Evolutionary conservation across 2,113 vertebrate species (phyloP), one percentile per base, ranked within the genome.

Genomic region (Ciconia boyciana): DNA sequence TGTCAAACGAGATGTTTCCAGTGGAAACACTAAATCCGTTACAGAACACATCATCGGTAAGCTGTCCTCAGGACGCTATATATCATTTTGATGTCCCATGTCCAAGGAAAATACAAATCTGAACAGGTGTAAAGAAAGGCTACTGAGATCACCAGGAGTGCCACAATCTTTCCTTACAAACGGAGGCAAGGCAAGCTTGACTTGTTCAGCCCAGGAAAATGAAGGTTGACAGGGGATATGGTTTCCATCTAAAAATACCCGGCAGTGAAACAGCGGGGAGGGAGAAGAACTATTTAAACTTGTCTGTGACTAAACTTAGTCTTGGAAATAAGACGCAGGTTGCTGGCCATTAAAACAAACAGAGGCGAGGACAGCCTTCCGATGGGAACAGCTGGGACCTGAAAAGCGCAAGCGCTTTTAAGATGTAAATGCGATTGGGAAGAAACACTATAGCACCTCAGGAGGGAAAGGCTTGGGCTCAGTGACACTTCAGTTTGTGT

Each of bases 201-300:
- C 54, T 92, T 41, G 22, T 65, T 78, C 61, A 68, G 77, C 18
- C 65, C 84, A 93, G 81, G 81, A 88, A 94, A 91, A 83, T 2
- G 13, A 89, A 87, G 69, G 86, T 89, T 95, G 62, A 54, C 32
- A 46, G 52, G 44, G 39, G 81, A 87, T 96, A 92, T 9, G 11
- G 41, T 96, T 97, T 97, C 95, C 48, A 39, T 81, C 94, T 96
- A 96, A 96, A 97, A 96, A 97, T 95, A 96, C 17, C 16, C 5
- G 0, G 43, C 72, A 96, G 69, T 48, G 66, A 95, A 94, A 71
- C 60, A 74, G 72, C 9, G 3, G 65, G 19, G 77, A 89, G 39
- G 48, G 87, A 91, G 46, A 84, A 88, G 10, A 87, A 81, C 83
- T 96, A 95, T 96, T 96, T 95, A 91, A 96, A 95, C 34, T 69